Base-by-base conservation (phyloP, 2,797 vertebrate genomes). In the Notolabrus celidotus region DNA sequence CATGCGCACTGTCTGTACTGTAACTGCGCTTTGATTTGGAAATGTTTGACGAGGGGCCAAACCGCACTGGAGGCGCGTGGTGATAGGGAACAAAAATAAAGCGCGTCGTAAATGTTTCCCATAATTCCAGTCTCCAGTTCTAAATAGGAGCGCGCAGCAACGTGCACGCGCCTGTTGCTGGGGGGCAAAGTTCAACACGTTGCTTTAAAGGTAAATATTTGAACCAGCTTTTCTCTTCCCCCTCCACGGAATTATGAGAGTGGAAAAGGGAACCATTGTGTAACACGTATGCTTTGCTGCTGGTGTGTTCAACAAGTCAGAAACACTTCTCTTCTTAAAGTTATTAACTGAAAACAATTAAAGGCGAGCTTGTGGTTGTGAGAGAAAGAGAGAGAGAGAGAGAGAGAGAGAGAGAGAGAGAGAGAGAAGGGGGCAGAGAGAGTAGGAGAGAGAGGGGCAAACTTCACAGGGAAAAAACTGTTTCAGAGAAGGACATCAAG, bases 101-200 rank as follows among this genome's bases (percentile, higher is more conserved):
- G 54, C 50, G 17, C 9, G 54, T 74, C 31, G 52, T 82, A 85
- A 86, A 84, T 10, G 49, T 53, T 42, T 54, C 52, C 66, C 47
- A 67, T 57, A 67, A 82, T 53, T n/a, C 52, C 20, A 1, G 5
- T 43, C 59, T 55, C 53, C 22, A 39, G 65, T 50, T 50, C 47
- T 23, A 74, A 65, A 65, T 41, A 17, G 20, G 47, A 22, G 1
- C 55, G 47, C 41, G 45, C 20, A 19, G 3, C 25, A 1, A 16
- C 36, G 53, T 34, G 77, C 60, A 69, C 71, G 80, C 67, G 75
- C 71, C 36, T 54, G 11, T 34, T 46, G 53, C 51, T 25, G 25
- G 63, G 69, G 88, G 77, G 45, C 87, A 90, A 91, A 89, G 91
- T 89, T 91, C 88, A 87, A 42, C 69, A 34, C 19, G 67, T 2